A percentile compares a stretch with the other conserved stretches of the same genome.
These are phyloP conservation scores for Chymomyza caudatula DNA, from an alignment of 2,888 invertebrate species.

Conservation along the genomic window DNA sequence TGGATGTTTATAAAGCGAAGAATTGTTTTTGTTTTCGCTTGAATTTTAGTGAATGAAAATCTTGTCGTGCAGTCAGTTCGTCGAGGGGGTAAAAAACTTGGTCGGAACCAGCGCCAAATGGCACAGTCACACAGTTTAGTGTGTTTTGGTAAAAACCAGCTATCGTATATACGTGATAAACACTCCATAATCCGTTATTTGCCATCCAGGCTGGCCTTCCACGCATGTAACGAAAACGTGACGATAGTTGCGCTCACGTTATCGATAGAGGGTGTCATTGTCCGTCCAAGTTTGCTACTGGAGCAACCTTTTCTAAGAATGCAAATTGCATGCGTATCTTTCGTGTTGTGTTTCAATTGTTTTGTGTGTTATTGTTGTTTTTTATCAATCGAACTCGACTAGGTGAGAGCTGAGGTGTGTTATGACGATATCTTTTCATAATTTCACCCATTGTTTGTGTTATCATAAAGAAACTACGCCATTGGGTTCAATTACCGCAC, in stretches of 20 bases:
- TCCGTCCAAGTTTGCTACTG: neutral
- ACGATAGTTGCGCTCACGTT: neutral
- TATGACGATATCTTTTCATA: no score
- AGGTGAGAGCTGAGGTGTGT: neutral
- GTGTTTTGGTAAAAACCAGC: neutral
- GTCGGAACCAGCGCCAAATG: neutral
- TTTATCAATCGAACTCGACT: slow-evolving; percentile 31
- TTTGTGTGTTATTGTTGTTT: neutral
- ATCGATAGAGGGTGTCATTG: neutral
- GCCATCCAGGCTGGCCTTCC: no score
- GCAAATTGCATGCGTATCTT: neutral
- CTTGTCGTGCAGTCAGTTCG: neutral
- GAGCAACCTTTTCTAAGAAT: neutral
- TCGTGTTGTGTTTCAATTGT: slow-evolving; percentile 1
- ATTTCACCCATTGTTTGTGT: neutral
- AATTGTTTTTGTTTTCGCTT: slow-evolving; percentile 32
- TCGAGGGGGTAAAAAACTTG: neutral
- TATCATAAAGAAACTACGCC: slow-evolving; percentile 31
- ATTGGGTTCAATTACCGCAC: slow-evolving; percentile 36
- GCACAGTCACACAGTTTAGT: neutral
- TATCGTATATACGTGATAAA: neutral
- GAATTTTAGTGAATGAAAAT: slow-evolving; percentile 53
- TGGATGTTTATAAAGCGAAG: no score
- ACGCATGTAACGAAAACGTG: neutral
- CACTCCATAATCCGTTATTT: neutral